Conservation (phyloP, 2,113 vertebrate genomes). For the Sceloporus undulatus region DNA sequence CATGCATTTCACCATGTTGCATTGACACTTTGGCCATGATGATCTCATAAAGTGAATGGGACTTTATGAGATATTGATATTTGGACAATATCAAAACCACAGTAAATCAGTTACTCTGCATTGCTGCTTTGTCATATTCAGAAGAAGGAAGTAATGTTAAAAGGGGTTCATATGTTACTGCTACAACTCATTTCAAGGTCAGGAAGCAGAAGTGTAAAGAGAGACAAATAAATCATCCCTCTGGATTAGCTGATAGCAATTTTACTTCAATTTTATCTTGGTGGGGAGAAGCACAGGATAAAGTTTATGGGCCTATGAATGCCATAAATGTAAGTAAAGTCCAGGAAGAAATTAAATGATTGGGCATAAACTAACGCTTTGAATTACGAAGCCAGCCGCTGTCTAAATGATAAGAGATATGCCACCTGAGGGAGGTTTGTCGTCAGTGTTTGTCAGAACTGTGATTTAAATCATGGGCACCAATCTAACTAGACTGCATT, state of each 20-base stretch:
- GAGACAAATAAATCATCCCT: slow-evolving; percentile 47
- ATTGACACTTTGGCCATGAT: not conserved
- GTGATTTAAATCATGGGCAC: not conserved
- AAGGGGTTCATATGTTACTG: slow-evolving; percentile 54
- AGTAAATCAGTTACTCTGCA: slow-evolving; percentile 4
- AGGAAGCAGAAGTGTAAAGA: slow-evolving; percentile 52
- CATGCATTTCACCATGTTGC: too few relatives aligned
- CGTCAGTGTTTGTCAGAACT: not conserved
- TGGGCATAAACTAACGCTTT: not conserved
- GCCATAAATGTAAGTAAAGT: slow-evolving; percentile 33
- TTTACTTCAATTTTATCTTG: slow-evolving; percentile 44
- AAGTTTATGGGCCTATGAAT: slow-evolving; percentile 1
- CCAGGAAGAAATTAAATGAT: slow-evolving; percentile 12
- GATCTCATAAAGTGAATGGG: not conserved
- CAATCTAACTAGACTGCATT: not conserved
- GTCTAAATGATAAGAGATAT: slow-evolving; percentile 15
- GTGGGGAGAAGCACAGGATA: not conserved
- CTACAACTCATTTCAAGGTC: slow-evolving; percentile 59
- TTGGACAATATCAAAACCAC: not conserved
- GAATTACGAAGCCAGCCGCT: not conserved
- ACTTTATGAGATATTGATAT: not conserved
- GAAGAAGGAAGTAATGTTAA: slow-evolving; percentile 56
- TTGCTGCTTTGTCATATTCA: slow-evolving; percentile 59
- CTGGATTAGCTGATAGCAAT: not conserved
- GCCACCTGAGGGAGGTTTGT: not conserved